These are phyloP conservation scores for Bucco capensis DNA, from an alignment of 2,113 vertebrate species.

Conservation along the genomic window DNA sequence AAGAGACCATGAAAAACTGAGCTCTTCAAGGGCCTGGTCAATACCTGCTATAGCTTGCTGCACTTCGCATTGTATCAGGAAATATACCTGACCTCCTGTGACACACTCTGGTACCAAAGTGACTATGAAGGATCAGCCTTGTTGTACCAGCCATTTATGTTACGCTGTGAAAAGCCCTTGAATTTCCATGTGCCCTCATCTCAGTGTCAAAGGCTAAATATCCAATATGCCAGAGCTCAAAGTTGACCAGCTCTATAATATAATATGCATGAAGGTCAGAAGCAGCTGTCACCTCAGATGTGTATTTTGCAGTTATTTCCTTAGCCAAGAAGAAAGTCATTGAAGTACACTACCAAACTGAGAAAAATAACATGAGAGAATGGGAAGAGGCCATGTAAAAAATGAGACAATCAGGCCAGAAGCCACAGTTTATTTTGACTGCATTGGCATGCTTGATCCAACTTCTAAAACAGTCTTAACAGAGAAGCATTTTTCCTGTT, in stretches of 20 bases:
- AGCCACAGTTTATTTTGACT: background rate
- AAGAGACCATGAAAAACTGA: background rate
- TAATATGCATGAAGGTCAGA: constrained; percentile 46
- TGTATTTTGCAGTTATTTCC: constrained; percentile 35
- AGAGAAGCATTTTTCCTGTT: constrained; percentile 17
- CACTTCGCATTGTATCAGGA: background rate
- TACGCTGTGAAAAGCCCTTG: background rate
- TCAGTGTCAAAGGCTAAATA: constrained; percentile 11
- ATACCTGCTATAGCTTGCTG: background rate
- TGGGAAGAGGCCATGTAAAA: background rate
- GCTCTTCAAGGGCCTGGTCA: background rate
- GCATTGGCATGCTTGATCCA: background rate
- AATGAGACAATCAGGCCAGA: background rate
- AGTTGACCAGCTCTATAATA: constrained; percentile 6
- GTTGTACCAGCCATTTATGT: background rate
- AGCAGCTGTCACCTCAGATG: constrained; percentile 5
- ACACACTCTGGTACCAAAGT: background rate
- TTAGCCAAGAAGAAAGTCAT: background rate
- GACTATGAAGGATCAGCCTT: background rate
- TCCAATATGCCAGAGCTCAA: background rate
- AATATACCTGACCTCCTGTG: background rate
- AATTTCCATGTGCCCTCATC: background rate
- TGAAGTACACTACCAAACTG: background rate
- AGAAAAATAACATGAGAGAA: constrained; percentile 5
- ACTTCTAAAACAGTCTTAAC: background rate